phyloP scores from a whole-genome alignment of 2,888 invertebrate species.

The Alviniconcha strummeri region DNA sequence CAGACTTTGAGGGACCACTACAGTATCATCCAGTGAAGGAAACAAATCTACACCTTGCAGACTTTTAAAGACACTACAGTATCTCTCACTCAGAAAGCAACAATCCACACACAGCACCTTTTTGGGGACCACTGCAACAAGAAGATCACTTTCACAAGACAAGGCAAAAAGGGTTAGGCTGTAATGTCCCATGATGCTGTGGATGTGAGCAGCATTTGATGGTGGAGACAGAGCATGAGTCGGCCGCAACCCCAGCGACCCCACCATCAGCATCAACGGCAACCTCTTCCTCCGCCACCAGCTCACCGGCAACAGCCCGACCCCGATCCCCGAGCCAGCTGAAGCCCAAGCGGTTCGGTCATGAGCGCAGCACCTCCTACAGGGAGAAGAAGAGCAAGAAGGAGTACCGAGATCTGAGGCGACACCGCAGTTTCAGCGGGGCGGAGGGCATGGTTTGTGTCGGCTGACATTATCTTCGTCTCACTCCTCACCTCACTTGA shows the following conservation, averaged over 20 bases:
- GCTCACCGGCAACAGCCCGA: constrained; percentile 16
- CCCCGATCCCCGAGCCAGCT: constrained; percentile 20
- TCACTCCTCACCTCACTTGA: constrained; percentile 18
- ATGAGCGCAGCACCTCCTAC: constrained; percentile 61
- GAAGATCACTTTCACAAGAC: too few species aligned
- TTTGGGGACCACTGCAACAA: too few species aligned
- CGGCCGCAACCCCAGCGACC: neutral
- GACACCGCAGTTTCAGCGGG: constrained; percentile 68
- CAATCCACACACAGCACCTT: too few species aligned
- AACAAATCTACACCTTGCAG: too few species aligned
- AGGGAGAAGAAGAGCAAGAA: constrained; percentile 70
- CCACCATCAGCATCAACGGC: neutral
- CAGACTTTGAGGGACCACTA: too few species aligned
- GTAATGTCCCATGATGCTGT: neutral
- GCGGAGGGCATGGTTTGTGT: constrained; percentile 61
- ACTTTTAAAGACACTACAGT: too few species aligned
- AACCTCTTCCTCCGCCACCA: neutral
- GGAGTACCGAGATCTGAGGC: constrained; percentile 72
- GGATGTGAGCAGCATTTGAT: constrained; percentile 27
- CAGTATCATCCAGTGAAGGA: too few species aligned
- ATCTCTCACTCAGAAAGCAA: too few species aligned
- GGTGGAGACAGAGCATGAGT: neutral
- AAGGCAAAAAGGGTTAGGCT: too few species aligned
- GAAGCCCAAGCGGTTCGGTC: constrained; percentile 17
- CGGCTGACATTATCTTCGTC: constrained; percentile 7